A percentile compares a stretch with the other conserved stretches of the same genome.
Evolutionary conservation across 2,888 invertebrate genomes (phyloP).

Genomic region (Prosapia bicincta): DNA sequence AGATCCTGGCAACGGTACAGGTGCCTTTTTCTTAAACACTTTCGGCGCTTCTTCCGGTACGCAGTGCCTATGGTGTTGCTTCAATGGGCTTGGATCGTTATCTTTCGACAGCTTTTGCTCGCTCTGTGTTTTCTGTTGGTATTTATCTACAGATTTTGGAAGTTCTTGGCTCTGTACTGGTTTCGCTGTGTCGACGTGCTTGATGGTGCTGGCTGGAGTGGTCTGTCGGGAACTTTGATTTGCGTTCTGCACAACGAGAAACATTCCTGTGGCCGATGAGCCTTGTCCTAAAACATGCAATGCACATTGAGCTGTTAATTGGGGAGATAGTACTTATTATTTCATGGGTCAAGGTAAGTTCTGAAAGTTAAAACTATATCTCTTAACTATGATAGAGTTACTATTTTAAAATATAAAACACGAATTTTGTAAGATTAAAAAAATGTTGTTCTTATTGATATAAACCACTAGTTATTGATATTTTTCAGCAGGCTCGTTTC

Average conservation of each 20-base stretch:
- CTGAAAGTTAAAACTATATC: too few relatives aligned
- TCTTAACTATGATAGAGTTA: too few relatives aligned
- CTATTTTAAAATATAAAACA: too few relatives aligned
- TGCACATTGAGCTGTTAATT: too few relatives aligned
- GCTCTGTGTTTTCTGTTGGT: neutral
- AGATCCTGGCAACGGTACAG: constrained; percentile 34
- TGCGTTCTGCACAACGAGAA: constrained; percentile 2
- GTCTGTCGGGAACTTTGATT: neutral
- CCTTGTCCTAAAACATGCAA: neutral
- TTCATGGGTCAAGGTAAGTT: too few relatives aligned
- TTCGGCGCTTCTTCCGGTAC: constrained; percentile 49
- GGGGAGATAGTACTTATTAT: too few relatives aligned
- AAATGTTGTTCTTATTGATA: too few relatives aligned
- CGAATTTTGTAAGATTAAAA: too few relatives aligned
- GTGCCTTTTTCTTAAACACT: constrained; percentile 50
- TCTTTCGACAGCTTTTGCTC: neutral
- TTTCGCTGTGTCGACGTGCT: constrained; percentile 43
- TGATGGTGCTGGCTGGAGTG: neutral
- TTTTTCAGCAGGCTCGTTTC: too few relatives aligned
- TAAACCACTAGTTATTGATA: too few relatives aligned
- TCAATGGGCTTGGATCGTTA: constrained; percentile 22
- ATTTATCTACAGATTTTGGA: constrained; percentile 36
- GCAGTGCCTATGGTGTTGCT: constrained; percentile 16
- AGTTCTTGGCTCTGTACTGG: constrained; percentile 44
- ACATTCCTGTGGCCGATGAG: constrained; percentile 10